Percentiles rank a stretch among this genome's conserved stretches.
These are phyloP conservation scores for Notiomystis cincta DNA, from an alignment of 2,113 vertebrate genomes.

Conservation along the genomic window DNA sequence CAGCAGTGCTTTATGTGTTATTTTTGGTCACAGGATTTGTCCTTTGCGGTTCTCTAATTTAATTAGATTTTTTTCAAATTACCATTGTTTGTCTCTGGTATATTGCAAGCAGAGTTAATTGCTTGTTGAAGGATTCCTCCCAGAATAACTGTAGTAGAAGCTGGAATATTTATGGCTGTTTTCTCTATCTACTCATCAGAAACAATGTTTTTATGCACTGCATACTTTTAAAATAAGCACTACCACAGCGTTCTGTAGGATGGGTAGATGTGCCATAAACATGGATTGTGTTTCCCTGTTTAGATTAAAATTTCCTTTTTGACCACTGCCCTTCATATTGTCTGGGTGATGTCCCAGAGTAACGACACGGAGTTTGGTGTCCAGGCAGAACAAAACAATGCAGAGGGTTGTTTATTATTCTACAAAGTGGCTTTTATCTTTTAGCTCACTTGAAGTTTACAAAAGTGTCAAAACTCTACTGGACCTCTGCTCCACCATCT, in stretches of 20 bases:
- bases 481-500: too few relatives aligned
- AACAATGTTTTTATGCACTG: not conserved
- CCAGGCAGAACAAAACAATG: too few relatives aligned
- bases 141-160: not conserved
- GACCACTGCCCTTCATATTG: not conserved
- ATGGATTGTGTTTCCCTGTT: not conserved
- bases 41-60: slow-evolving; percentile 28
- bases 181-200: not conserved
- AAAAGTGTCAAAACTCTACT: too few relatives aligned
- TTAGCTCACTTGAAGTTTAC: too few relatives aligned
- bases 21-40: slow-evolving; percentile 22
- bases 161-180: not conserved
- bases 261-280: not conserved
- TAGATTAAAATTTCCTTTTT: not conserved
- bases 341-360: too few relatives aligned
- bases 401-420: too few relatives aligned
- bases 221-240: not conserved
- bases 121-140: not conserved
- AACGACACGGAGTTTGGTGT: too few relatives aligned
- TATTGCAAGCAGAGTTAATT: slow-evolving; percentile 14
- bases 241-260: not conserved
- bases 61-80: slow-evolving; percentile 42
- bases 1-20: not conserved
- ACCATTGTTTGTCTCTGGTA: slow-evolving; percentile 12
- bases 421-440: too few relatives aligned